These are phyloP conservation scores for Apis dorsata DNA, from an alignment of 1,140 invertebrate genomes.

Conservation along the genomic window DNA sequence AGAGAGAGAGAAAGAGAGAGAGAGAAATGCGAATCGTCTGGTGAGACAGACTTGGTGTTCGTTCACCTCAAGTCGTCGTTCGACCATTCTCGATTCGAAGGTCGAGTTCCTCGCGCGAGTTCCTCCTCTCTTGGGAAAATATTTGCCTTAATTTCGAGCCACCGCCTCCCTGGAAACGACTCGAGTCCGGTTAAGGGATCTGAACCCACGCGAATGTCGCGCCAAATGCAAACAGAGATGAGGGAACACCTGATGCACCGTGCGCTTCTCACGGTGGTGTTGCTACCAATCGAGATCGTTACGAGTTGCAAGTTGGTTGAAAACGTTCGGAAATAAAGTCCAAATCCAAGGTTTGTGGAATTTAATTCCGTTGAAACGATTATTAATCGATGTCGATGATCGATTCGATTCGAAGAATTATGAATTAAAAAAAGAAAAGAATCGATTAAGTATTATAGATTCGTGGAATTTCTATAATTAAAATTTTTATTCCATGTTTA, in stretches of 20 bases:
- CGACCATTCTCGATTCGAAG: slow-evolving; percentile 47
- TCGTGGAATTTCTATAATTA: no score
- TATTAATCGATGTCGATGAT: no score
- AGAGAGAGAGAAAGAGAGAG: slow-evolving; percentile 1
- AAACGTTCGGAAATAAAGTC: neutral
- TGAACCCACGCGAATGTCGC: neutral
- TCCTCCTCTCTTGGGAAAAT: slow-evolving; percentile 45
- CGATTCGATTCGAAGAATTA: no score
- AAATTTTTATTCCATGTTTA: no score
- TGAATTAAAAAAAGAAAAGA: no score
- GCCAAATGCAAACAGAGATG: neutral
- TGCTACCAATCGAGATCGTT: neutral
- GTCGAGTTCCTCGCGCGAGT: slow-evolving; percentile 20
- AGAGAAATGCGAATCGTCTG: neutral
- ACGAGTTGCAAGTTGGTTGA: no score
- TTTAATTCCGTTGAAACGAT: no score
- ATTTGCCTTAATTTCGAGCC: slow-evolving; percentile 58
- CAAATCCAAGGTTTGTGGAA: no score
- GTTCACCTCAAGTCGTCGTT: slow-evolving; percentile 58
- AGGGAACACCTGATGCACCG: slow-evolving; percentile 16
- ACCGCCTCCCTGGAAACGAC: slow-evolving; percentile 11
- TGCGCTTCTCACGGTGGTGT: neutral
- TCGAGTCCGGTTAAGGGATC: slow-evolving; percentile 1
- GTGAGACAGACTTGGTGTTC: slow-evolving; percentile 37
- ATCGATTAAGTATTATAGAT: no score